A percentile compares a stretch with the other conserved stretches of the same genome.
Conservation (phyloP, 2,113 vertebrate species). For the Catharus fuscescens region DNA sequence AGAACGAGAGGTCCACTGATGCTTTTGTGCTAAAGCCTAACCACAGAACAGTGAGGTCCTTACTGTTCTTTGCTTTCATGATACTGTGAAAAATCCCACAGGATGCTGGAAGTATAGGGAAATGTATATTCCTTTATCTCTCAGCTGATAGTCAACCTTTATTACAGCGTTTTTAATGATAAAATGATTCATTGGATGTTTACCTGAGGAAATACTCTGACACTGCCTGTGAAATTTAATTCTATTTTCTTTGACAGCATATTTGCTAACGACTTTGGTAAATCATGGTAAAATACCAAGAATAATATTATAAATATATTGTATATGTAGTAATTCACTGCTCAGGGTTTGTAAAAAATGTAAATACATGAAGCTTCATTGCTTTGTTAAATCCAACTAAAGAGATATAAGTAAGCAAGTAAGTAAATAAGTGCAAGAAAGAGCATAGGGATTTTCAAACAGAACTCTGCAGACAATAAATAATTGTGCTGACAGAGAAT, state of each 20-base stretch:
- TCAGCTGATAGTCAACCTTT: background rate
- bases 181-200: background rate
- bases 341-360: background rate
- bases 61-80: background rate
- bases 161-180: background rate
- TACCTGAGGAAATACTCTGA: background rate
- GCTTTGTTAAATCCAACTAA: conserved; percentile 9
- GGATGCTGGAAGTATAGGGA: background rate
- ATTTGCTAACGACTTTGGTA: background rate
- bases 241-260: background rate
- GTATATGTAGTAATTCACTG: background rate
- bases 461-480: conserved; percentile 27
- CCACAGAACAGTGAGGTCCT: background rate
- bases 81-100: background rate
- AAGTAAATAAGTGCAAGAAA: conserved; percentile 6
- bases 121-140: background rate
- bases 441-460: conserved; percentile 12
- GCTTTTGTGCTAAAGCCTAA: background rate
- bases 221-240: background rate
- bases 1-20: background rate
- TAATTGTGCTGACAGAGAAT: conserved; percentile 9
- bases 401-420: background rate
- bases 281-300: background rate
- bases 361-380: background rate
- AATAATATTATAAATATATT: background rate